phyloP scores from a whole-genome alignment of 2,888 invertebrate genomes.

The Pinctada fucata region DNA sequence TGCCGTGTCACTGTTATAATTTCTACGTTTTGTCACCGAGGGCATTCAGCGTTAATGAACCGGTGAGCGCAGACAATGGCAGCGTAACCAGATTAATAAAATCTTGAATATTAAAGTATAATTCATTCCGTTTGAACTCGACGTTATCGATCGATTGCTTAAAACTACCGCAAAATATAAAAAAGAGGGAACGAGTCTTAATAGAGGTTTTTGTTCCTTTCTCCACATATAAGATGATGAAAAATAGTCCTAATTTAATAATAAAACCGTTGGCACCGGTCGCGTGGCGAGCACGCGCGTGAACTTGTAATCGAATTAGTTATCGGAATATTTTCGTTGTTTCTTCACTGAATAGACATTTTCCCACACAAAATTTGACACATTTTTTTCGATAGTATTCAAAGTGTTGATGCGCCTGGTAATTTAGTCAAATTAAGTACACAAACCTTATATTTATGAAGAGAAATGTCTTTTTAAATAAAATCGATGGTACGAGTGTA shows the following conservation, averaged over 20 bases:
- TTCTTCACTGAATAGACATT: not conserved
- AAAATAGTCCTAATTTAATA: too few relatives aligned
- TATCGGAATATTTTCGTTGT: not conserved
- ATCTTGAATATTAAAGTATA: not conserved
- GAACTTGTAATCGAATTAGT: constrained; percentile 2
- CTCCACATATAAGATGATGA: not conserved
- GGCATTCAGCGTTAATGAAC: constrained; percentile 26
- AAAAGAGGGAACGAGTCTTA: not conserved
- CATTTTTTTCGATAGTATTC: too few relatives aligned
- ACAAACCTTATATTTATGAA: too few relatives aligned
- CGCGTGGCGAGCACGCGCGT: constrained; percentile 20
- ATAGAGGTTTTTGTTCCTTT: not conserved
- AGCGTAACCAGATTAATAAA: not conserved
- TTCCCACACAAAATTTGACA: constrained; percentile 17
- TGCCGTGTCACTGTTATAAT: constrained; percentile 21
- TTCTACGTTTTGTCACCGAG: constrained; percentile 9
- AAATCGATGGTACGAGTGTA: too few relatives aligned
- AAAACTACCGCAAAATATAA: not conserved
- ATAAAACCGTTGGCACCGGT: not conserved
- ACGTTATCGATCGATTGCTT: not conserved
- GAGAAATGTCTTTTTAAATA: too few relatives aligned
- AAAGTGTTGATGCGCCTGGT: too few relatives aligned
- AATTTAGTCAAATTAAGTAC: too few relatives aligned
- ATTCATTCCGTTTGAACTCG: not conserved
- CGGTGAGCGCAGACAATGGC: not conserved